Percentiles rank a stretch among this genome's conserved stretches.
phyloP scores from a whole-genome alignment of 2,113 vertebrate genomes.

The Tetrao urogallus region DNA sequence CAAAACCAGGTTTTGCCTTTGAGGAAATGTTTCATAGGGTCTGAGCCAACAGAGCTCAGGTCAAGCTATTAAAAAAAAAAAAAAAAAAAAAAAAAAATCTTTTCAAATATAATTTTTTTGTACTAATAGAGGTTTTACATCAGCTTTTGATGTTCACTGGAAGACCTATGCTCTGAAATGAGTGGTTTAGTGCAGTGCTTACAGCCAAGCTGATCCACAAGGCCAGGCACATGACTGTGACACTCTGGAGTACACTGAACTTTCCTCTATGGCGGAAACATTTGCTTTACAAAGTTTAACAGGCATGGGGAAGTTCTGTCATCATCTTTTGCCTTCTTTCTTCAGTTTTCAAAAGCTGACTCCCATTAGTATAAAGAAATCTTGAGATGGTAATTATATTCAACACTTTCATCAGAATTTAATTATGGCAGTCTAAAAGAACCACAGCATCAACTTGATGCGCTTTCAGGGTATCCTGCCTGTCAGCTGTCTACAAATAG shows the following conservation, averaged over 20 bases:
- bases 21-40: background rate
- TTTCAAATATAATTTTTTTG: background rate
- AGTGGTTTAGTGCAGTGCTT: background rate
- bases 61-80: background rate
- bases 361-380: background rate
- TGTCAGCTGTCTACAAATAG: background rate
- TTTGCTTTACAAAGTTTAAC: background rate
- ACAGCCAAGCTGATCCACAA: background rate
- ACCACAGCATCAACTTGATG: background rate
- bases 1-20: background rate
- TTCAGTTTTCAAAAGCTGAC: background rate
- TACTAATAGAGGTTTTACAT: background rate
- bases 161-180: background rate
- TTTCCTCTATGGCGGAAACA: background rate
- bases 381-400: background rate
- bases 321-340: background rate
- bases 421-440: background rate
- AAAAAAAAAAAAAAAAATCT: background rate
- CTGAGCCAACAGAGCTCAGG: background rate
- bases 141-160: background rate
- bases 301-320: background rate
- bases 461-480: background rate
- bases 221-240: background rate
- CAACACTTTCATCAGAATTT: background rate
- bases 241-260: rapidly evolving